Evolutionary conservation across 2,797 vertebrate species (phyloP).

Genomic region (Sebastes wilsoni): DNA sequence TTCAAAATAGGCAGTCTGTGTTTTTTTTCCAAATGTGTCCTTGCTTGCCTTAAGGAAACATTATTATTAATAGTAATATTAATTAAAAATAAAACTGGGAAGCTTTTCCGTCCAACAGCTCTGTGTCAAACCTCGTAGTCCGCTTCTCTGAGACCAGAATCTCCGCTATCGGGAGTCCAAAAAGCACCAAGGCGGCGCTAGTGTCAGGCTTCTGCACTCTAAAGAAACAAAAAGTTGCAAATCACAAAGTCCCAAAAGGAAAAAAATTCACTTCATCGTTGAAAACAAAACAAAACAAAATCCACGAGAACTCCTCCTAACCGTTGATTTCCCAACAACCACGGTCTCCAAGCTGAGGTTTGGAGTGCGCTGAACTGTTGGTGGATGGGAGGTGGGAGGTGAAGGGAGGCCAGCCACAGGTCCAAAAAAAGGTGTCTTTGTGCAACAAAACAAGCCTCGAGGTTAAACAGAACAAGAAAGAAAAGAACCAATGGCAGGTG

Average conservation of each 20-base stretch:
- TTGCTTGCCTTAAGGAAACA: conserved; percentile 67
- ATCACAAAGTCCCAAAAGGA: conserved; percentile 57
- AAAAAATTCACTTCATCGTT: conserved; percentile 43
- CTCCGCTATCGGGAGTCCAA: conserved; percentile 67
- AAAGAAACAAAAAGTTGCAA: conserved; percentile 11
- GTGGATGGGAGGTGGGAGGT: conserved; percentile 38
- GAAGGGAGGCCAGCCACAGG: conserved; percentile 74
- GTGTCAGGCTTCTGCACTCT: conserved; percentile 36
- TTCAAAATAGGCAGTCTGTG: conserved; percentile 76
- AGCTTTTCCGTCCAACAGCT: conserved; percentile 62
- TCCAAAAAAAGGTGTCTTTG: conserved; percentile 92
- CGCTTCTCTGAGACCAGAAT: conserved; percentile 51
- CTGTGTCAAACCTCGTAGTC: conserved; percentile 48
- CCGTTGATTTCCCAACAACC: conserved; percentile 25
- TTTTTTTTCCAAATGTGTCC: conserved; percentile 70
- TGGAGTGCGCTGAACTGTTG: conserved; percentile 16
- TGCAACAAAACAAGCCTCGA: conserved; percentile 84
- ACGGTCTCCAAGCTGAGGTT: conserved; percentile 31
- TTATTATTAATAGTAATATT: conserved; percentile 69
- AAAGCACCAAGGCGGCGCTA: conserved; percentile 49
- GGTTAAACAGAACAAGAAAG: conserved; percentile 44
- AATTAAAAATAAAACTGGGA: conserved; percentile 73
- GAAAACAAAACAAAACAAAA: conserved; percentile 46
- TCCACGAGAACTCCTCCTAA: conserved; percentile 32
- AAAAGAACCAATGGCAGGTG: conserved; percentile 74